phyloP scores from a whole-genome alignment of 2,797 vertebrate genomes.

The Gouania willdenowi region DNA sequence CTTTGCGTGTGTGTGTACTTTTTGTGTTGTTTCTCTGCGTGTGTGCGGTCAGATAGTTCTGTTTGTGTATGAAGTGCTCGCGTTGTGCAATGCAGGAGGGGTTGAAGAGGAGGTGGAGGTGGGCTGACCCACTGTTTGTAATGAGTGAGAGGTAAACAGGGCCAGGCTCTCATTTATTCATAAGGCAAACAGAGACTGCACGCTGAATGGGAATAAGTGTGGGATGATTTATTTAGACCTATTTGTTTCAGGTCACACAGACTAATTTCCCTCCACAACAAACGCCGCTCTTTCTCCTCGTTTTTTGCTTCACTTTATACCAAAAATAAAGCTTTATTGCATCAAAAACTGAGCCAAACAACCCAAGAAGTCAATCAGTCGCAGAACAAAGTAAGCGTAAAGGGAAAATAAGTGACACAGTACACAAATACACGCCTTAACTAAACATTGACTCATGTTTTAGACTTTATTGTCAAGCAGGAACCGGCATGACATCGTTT shows the following conservation, averaged over 20 bases:
- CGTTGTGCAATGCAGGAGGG: background rate
- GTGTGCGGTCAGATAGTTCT: background rate
- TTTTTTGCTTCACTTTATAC: background rate
- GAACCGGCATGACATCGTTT: too few species aligned
- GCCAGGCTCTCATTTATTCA: constrained; percentile 83
- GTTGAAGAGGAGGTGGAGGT: background rate
- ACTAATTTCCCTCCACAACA: constrained; percentile 53
- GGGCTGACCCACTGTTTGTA: constrained; percentile 45
- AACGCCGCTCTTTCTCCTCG: background rate
- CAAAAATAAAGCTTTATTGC: background rate
- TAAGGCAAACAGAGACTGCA: constrained; percentile 78
- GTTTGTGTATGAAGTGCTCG: background rate
- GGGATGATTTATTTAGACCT: constrained; percentile 84
- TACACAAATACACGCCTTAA: too few species aligned
- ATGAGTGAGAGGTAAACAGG: constrained; percentile 77
- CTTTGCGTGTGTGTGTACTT: background rate
- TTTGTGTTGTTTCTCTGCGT: constrained; percentile 5
- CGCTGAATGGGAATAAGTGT: constrained; percentile 72
- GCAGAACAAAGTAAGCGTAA: background rate
- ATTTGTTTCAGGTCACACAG: constrained; percentile 66
- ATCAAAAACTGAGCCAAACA: too few species aligned
- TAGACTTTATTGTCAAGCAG: too few species aligned
- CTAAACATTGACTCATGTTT: too few species aligned
- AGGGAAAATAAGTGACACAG: background rate
- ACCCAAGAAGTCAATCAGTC: background rate